Evolutionary conservation across 2,797 vertebrate genomes (phyloP).

Genomic region (Miichthys miiuy): DNA sequence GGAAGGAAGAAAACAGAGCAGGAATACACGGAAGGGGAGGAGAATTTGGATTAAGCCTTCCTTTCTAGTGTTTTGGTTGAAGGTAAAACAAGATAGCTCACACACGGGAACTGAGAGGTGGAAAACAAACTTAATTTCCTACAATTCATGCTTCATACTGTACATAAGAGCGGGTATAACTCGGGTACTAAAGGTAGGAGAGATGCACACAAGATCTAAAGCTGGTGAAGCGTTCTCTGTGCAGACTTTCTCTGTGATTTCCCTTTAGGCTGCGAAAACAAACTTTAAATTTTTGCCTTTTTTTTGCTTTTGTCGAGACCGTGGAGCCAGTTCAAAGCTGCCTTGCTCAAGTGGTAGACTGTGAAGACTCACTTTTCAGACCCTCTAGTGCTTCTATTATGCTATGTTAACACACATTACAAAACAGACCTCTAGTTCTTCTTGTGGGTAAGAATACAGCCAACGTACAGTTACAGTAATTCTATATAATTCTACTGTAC

Average conservation of each 20-base stretch:
- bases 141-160: not conserved
- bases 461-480: not conserved
- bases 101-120: not conserved
- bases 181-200: not conserved
- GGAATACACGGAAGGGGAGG: not conserved
- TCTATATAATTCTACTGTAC: too few relatives aligned
- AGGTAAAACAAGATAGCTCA: not conserved
- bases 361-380: not conserved
- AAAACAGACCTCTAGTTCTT: not conserved
- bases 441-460: not conserved
- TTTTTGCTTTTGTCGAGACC: not conserved
- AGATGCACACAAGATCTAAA: not conserved
- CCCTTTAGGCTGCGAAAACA: not conserved
- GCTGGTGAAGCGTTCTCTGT: not conserved
- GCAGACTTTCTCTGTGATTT: not conserved
- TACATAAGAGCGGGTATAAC: not conserved
- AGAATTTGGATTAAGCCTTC: constrained; percentile 2
- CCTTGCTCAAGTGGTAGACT: not conserved
- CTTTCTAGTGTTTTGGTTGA: not conserved
- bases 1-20: constrained; percentile 1
- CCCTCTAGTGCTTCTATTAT: not conserved
- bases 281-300: not conserved
- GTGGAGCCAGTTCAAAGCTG: not conserved
- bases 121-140: not conserved
- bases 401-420: not conserved